Evolutionary conservation across 2,888 invertebrate genomes (phyloP), one percentile per base, ranked within the genome.

Genomic region (Diadegma fenestrale): DNA sequence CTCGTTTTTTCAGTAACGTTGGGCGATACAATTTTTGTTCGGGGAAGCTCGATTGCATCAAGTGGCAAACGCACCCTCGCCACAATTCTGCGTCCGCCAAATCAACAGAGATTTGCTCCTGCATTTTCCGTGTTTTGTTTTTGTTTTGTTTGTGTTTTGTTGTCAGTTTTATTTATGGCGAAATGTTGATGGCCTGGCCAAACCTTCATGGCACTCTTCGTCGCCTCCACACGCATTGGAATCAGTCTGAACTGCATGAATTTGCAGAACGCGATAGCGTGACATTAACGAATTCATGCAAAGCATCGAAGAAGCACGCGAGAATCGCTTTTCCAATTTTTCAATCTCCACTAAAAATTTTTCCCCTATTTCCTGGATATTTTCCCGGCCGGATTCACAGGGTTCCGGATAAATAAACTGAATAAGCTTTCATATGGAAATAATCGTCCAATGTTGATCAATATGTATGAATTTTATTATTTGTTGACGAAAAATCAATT

Each of bases 121-220:
- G 12, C 10, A 10, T 12, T 17, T 51, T 48, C 17, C 41, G 8
- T 37, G 22, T 51, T 33, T 41, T 41, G 10, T 37, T 19, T 22
- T 0, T 10, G 48, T 43, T 43, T 41, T 73, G 61, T 26, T 58
- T 41, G n/a, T 37, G 2, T 14, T 7, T 17, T 43, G 26, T 61
- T n/a, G 30, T 43, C 43, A 61, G 26, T 73, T 73, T 73, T 61
- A 26, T 73, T 73, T 61, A 30, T n/a, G 61, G 4, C 8, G 3
- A 10, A 41, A 43, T 12, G 30, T 61, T n/a, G 61, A 30, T 73
- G 41, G 61, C 17, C 10, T 43, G 14, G 30, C 19, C 17, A 41
- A 73, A 61, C 61, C 41, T 73, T 73, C 8, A 61, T 61, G 26
- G 10, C 43, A 61, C 61, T 61, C 8, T 17, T 2, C 7, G 14